phyloP scores from a whole-genome alignment of 2,113 vertebrate genomes.

The Saguinus imperator region DNA sequence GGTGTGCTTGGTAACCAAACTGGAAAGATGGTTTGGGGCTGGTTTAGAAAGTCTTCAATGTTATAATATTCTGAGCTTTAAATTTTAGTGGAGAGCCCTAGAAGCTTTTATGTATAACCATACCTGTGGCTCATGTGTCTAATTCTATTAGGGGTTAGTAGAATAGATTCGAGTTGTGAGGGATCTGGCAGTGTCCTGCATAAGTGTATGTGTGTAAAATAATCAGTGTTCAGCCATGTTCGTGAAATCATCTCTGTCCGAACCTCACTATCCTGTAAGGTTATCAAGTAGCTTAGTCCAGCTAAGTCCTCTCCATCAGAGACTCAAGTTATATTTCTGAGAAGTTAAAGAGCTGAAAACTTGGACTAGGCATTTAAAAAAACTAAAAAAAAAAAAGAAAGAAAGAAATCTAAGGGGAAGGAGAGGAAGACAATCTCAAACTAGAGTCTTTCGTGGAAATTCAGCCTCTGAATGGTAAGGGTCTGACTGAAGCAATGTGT shows the following conservation, averaged over 20 bases:
- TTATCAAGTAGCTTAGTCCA: background rate
- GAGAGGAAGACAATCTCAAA: background rate
- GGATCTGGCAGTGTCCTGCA: background rate
- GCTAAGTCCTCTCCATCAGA: background rate
- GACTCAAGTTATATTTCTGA: constrained; percentile 28
- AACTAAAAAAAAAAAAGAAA: background rate
- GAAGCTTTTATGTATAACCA: background rate
- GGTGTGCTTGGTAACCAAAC: background rate
- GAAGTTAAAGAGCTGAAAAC: constrained; percentile 29
- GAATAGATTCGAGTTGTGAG: background rate
- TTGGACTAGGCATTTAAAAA: background rate
- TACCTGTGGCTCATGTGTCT: background rate
- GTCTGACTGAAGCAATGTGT: background rate
- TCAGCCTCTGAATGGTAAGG: background rate
- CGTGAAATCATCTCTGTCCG: background rate
- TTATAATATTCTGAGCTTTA: background rate
- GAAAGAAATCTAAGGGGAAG: background rate
- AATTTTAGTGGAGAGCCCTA: background rate
- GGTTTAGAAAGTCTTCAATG: background rate
- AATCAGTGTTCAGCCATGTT: background rate
- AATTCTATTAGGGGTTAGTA: background rate
- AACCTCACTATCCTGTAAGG: background rate
- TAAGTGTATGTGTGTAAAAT: background rate
- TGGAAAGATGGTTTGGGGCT: background rate
- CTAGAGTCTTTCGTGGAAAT: background rate